Evolutionary conservation across 2,113 vertebrate species (phyloP), one percentile per base, ranked within the genome.

Genomic region (Galeopterus variegatus): DNA sequence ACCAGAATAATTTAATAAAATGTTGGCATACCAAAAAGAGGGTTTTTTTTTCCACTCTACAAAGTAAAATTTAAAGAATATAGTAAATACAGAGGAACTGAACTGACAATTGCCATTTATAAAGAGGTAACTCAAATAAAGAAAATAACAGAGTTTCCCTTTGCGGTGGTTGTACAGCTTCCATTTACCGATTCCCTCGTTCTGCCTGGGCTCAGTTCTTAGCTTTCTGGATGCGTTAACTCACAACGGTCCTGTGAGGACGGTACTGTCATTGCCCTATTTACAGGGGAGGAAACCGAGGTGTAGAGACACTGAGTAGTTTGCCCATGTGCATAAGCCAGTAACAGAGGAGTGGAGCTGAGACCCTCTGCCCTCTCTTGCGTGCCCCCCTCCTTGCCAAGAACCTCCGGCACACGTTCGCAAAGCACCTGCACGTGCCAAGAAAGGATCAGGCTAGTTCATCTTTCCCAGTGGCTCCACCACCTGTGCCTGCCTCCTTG

Each of bases 111-210:
- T 36, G 21, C 41, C 33, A n/a, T 56, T 69, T 48, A 10, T n/a
- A 31, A 64, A 33, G n/a, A 79, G 65, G 36, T 7, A 24, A 31
- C 45, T 23, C 21, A 19, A 18, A 4, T 14, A 5, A 58, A 23
- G n/a, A 12, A 18, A 52, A 36, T 15, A 2, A 5, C 5, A 11
- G 60, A 31, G 72, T 17, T 8, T 33, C 15, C 31, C 48, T 54
- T 45, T 8, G 8, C 4, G 4, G 21, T 17, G 15, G 12, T 8
- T 60, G 36, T 1, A 0, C 3, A 14, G n/a, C 8, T 0, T 52
- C 3, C 14, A 1, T 21, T n/a, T 54, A 0, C 14, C 0, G 7
- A 8, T 58, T 24, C 5, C n/a, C 41, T 62, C 31, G 48, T 12
- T 0, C 8, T 8, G 8, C 13, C 4, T 62, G 26, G 17, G 10